Percentiles rank a stretch among this genome's conserved stretches.
These are phyloP conservation scores for Luperina testacea DNA, from an alignment of 2,888 invertebrate species.

Conservation along the genomic window DNA sequence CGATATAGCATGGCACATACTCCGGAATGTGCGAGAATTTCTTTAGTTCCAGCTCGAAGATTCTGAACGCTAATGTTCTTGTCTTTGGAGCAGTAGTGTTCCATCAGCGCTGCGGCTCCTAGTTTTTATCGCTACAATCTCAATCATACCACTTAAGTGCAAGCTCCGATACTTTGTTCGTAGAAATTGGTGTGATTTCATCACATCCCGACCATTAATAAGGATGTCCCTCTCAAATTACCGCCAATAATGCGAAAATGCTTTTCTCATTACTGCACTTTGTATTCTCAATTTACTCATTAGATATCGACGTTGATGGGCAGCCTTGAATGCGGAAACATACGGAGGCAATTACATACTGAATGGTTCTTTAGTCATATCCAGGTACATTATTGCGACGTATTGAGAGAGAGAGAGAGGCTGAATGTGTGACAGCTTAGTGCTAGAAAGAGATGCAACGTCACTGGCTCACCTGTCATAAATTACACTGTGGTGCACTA, in stretches of 20 bases:
- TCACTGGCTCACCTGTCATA: conserved; percentile 4
- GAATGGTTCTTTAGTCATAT: conserved; percentile 5
- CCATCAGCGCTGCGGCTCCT: too few relatives aligned
- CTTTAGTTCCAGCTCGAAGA: too few relatives aligned
- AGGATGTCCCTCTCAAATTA: conserved; percentile 79
- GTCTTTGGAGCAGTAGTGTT: too few relatives aligned
- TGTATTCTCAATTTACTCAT: conserved; percentile 65
- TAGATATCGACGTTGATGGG: conserved; percentile 52
- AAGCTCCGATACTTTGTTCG: conserved; percentile 35
- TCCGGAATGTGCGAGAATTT: too few relatives aligned
- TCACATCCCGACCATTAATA: conserved; percentile 68
- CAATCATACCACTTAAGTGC: conserved; percentile 17
- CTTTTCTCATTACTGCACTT: conserved; percentile 62
- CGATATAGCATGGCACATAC: too few relatives aligned
- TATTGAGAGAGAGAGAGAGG: neutral
- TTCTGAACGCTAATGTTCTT: too few relatives aligned
- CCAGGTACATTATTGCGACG: neutral
- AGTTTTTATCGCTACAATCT: neutral
- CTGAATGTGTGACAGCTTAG: conserved; percentile 6
- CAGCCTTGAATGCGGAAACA: conserved; percentile 31
- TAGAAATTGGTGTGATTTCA: conserved; percentile 56
- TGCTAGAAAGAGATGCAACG: conserved; percentile 12
- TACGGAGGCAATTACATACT: conserved; percentile 38
- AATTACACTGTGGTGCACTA: conserved; percentile 26
- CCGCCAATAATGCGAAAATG: conserved; percentile 71